These are phyloP conservation scores for Labroides dimidiatus DNA, from an alignment of 2,797 vertebrate species.

Conservation along the genomic window DNA sequence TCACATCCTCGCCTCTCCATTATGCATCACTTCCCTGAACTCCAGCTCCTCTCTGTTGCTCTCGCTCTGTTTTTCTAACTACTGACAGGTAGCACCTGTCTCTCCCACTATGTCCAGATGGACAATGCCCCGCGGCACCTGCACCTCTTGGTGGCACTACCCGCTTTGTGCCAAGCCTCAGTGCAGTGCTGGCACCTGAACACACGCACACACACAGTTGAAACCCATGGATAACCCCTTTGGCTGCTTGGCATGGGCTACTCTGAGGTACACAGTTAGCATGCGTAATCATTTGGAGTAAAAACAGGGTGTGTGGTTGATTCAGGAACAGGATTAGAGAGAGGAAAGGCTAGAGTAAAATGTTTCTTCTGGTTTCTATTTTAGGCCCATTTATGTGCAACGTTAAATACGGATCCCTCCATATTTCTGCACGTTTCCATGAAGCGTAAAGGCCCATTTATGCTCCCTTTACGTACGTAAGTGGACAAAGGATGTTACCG, in stretches of 20 bases:
- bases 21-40: constrained; percentile 29
- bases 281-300: constrained; percentile 3
- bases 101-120: constrained; percentile 72
- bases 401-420: too few species aligned
- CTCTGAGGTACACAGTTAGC: not conserved
- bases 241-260: constrained; percentile 31
- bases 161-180: constrained; percentile 55
- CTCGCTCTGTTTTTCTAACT: constrained; percentile 2
- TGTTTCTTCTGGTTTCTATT: too few species aligned
- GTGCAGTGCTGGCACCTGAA: constrained; percentile 54
- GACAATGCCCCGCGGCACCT: constrained; percentile 66
- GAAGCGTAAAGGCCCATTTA: too few species aligned
- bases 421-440: too few species aligned
- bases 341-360: too few species aligned
- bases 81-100: constrained; percentile 74
- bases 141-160: constrained; percentile 51
- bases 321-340: not conserved
- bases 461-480: too few species aligned
- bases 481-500: too few species aligned
- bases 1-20: constrained; percentile 22
- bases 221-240: constrained; percentile 37
- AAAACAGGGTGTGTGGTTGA: constrained; percentile 1
- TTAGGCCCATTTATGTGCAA: too few species aligned
- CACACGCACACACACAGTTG: constrained; percentile 36
- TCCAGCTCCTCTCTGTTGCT: not conserved